A percentile compares a stretch with the other conserved stretches of the same genome.
These are phyloP conservation scores for Salticus scenicus DNA, from an alignment of 2,888 invertebrate species.

Conservation along the genomic window DNA sequence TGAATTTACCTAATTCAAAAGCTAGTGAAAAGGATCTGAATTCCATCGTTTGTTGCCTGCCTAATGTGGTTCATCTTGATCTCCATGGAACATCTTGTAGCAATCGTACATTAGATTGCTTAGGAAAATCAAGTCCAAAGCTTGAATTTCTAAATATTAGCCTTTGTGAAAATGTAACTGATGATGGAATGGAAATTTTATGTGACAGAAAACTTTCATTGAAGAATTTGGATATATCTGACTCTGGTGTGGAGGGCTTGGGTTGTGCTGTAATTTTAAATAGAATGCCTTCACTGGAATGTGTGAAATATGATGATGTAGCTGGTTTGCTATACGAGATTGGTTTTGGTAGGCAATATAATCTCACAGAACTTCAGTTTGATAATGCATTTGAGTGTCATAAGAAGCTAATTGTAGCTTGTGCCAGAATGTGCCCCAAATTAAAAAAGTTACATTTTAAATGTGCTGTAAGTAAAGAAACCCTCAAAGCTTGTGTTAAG, in stretches of 20 bases:
- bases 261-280: conserved; percentile 5
- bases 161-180: conserved; percentile 9
- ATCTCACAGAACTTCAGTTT: conserved; percentile 22
- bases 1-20: neutral
- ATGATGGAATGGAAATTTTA: conserved; percentile 13
- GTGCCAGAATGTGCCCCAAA: conserved; percentile 25
- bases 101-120: neutral
- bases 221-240: conserved; percentile 11
- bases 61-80: conserved; percentile 23
- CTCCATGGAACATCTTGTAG: neutral
- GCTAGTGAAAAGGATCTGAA: conserved; percentile 9
- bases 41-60: conserved; percentile 38
- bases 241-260: neutral
- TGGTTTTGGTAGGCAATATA: neutral
- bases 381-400: neutral
- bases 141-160: conserved; percentile 19
- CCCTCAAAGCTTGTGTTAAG: neutral
- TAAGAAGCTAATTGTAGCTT: neutral
- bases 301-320: conserved; percentile 4
- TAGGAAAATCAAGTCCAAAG: conserved; percentile 22
- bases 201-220: neutral
- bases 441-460: conserved; percentile 9
- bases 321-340: neutral
- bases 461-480: neutral
- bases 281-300: conserved; percentile 18